A percentile compares a stretch with the other conserved stretches of the same genome.
These are phyloP conservation scores for Rhyzopertha dominica DNA, from an alignment of 1,140 invertebrate species.

Conservation along the genomic window DNA sequence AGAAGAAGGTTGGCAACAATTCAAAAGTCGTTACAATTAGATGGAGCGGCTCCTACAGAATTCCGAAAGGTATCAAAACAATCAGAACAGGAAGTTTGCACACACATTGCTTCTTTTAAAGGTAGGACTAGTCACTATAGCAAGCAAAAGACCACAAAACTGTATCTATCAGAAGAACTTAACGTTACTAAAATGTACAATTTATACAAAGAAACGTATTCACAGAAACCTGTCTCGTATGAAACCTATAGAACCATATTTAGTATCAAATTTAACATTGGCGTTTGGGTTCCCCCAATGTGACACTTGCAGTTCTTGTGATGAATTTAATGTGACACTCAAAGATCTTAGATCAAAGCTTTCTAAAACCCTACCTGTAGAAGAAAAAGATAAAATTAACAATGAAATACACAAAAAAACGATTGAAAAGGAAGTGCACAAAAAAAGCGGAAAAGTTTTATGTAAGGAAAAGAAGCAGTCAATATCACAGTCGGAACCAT, in stretches of 20 bases:
- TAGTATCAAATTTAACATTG: conserved; percentile 15
- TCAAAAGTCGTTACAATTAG: conserved; percentile 4
- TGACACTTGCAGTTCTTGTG: conserved; percentile 13
- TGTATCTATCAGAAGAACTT: conserved; percentile 16
- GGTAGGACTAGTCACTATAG: conserved; percentile 17
- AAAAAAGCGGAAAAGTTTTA: conserved; percentile 26
- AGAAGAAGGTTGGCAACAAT: conserved; percentile 3
- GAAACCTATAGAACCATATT: conserved; percentile 13
- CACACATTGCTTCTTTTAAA: conserved; percentile 14
- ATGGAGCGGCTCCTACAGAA: conserved; percentile 3
- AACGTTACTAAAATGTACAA: conserved; percentile 17
- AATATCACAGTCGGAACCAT: conserved; percentile 10
- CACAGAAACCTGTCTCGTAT: conserved; percentile 6
- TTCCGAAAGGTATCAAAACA: conserved; percentile 1
- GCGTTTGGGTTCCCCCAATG: conserved; percentile 14
- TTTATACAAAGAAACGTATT: conserved; percentile 15
- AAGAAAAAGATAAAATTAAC: conserved; percentile 2
- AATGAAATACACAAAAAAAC: conserved; percentile 4
- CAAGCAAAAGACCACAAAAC: conserved; percentile 9
- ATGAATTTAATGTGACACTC: conserved; percentile 6
- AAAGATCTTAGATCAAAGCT: conserved; percentile 6
- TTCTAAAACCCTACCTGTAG: conserved; percentile 1
- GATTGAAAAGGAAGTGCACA: conserved; percentile 14
- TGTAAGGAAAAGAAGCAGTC: conserved; percentile 17
- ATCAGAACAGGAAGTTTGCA: conserved; percentile 2